Evolutionary conservation across 2,888 invertebrate species (phyloP).

Genomic region (Anoplius nigerrimus): DNA sequence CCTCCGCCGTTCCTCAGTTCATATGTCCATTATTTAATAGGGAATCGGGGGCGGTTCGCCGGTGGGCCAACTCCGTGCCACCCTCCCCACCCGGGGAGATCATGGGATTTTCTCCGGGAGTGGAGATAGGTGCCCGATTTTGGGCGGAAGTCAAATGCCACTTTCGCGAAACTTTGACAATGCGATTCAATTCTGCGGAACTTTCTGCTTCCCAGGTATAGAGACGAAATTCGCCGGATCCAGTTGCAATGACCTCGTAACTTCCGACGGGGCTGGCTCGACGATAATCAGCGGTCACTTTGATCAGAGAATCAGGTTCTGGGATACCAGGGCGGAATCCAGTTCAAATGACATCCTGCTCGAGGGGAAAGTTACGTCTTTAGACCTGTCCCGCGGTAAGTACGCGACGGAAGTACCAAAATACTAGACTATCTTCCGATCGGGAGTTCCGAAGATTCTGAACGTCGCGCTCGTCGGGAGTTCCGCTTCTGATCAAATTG

Average conservation of each 20-base stretch:
- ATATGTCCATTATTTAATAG: neutral
- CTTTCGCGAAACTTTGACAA: neutral
- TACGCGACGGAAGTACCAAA: conserved; percentile 3
- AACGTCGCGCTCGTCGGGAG: neutral
- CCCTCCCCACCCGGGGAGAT: neutral
- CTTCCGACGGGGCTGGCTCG: conserved; percentile 89
- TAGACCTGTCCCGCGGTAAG: conserved; percentile 93
- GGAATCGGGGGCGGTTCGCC: neutral
- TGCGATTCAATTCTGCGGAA: neutral
- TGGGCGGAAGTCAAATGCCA: conserved; percentile 1
- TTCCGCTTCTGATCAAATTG: neutral
- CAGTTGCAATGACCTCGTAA: conserved; percentile 97
- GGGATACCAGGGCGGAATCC: conserved; percentile 94
- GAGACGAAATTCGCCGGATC: conserved; percentile 97
- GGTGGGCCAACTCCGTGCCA: neutral
- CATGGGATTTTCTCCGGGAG: neutral
- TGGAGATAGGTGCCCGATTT: neutral
- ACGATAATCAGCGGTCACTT: conserved; percentile 98
- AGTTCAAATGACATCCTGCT: conserved; percentile 90
- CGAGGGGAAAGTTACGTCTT: conserved; percentile 95
- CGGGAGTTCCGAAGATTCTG: neutral
- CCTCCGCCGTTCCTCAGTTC: too few species aligned
- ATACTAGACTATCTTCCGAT: neutral
- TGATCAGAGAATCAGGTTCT: conserved; percentile 97
- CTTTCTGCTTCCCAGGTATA: conserved; percentile 79